These are phyloP conservation scores for Sturnira hondurensis DNA, from an alignment of 2,113 vertebrate species.

Conservation along the genomic window DNA sequence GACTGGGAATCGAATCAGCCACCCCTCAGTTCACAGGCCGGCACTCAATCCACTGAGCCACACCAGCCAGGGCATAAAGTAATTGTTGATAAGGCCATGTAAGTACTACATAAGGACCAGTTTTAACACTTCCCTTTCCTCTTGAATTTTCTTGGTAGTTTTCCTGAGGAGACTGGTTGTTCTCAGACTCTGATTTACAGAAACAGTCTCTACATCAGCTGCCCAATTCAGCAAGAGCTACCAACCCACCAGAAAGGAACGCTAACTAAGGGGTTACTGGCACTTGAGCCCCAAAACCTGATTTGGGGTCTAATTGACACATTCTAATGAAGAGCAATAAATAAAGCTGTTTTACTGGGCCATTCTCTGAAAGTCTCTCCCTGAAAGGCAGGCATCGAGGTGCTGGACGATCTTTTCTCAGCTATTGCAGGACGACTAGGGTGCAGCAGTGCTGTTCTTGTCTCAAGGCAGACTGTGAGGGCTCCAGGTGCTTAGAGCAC, in stretches of 20 bases:
- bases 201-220: background rate
- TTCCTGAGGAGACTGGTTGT: background rate
- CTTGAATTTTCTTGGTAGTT: background rate
- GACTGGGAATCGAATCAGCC: no score
- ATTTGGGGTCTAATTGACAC: background rate
- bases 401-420: background rate
- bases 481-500: conserved; percentile 27
- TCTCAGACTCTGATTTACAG: background rate
- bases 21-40: no score
- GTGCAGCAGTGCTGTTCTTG: conserved; percentile 26
- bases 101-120: background rate
- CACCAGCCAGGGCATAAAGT: background rate
- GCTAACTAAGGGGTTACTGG: background rate
- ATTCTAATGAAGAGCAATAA: background rate
- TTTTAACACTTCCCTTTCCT: background rate
- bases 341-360: background rate
- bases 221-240: background rate
- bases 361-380: background rate
- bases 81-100: background rate
- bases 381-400: background rate
- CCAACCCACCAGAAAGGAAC: background rate
- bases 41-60: background rate
- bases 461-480: conserved; percentile 71
- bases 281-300: background rate
- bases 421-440: conserved; percentile 18